Evolutionary conservation across 2,113 vertebrate species (phyloP), one percentile per base, ranked within the genome.

Genomic region (Gambusia affinis): DNA sequence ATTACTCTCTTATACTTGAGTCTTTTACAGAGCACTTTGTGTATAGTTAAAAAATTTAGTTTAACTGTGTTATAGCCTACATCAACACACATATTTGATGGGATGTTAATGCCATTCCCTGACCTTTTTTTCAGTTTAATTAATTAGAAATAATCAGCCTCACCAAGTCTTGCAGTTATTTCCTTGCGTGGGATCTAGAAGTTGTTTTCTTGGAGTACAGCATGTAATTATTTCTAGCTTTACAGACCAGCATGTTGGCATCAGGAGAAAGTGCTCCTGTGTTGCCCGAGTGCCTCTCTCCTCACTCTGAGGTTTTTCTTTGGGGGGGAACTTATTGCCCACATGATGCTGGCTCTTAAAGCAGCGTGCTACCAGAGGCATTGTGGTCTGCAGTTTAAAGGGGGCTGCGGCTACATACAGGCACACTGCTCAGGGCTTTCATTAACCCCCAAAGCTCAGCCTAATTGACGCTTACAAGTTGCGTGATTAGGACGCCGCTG

Each of bases 361-460:
- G 77, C 91, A 91, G 90, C 86, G 80, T 87, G 92, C 33, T 80
- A 67, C 83, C 81, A 79, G 89, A 89, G 85, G 66, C 86, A 66
- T 47, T 90, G 91, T 84, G 91, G 89, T 91, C 82, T 75, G 78
- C 72, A 87, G 79, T 87, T 88, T 89, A 86, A 31, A 83, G 75
- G 77, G 81, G 80, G 69, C 73, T 90, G 91, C 66, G 89, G 87
- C 84, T 57, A 57, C 51, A 57, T 57, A 22, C 64, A 89, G 76
- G 81, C 67, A 12, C 67, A 69, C 72, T 57, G 64, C 47, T 78
- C 81, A 68, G 80, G 69, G 87, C 85, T 82, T 90, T 87, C 88
- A 88, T 93, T 88, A 87, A 88, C 61, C 80, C 51, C 51, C 51
- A 57, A 57, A 57, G 51, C 76, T 87, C 68, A 72, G 82, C 75